Percentiles rank a stretch among this genome's conserved stretches.
These are phyloP conservation scores for Euspilapteryx auroguttella DNA, from an alignment of 2,888 invertebrate genomes.

Conservation along the genomic window DNA sequence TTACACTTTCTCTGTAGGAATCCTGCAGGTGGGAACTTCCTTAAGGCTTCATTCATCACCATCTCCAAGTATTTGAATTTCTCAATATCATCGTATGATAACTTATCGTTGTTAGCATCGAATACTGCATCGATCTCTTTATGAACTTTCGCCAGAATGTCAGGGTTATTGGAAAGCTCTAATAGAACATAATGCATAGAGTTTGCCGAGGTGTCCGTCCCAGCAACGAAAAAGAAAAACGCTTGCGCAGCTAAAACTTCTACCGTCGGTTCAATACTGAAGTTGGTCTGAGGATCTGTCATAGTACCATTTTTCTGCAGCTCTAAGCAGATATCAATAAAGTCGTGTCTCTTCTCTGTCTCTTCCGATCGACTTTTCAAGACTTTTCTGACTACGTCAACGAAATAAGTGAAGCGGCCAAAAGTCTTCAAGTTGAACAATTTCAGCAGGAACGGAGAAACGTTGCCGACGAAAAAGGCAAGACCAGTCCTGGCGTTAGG, in stretches of 20 bases:
- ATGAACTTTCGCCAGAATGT: slow-evolving; percentile 25
- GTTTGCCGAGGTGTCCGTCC: slow-evolving; percentile 38
- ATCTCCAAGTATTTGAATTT: slow-evolving; percentile 34
- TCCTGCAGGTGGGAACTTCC: slow-evolving; percentile 29
- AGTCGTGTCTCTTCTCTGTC: slow-evolving; percentile 18
- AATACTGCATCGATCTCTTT: slow-evolving; percentile 31
- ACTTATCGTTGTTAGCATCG: slow-evolving; percentile 13
- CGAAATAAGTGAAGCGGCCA: slow-evolving; percentile 26
- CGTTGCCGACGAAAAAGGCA: slow-evolving; percentile 12
- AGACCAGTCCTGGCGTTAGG: slow-evolving; percentile 14
- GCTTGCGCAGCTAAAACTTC: slow-evolving; percentile 38
- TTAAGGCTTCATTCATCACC: slow-evolving; percentile 27
- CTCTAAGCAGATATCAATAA: slow-evolving; percentile 27
- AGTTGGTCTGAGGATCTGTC: slow-evolving; percentile 20
- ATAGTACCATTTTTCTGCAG: slow-evolving; percentile 24
- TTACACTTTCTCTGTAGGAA: slow-evolving; percentile 21
- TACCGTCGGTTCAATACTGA: slow-evolving; percentile 21
- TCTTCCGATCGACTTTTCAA: slow-evolving; percentile 16
- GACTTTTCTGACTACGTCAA: slow-evolving; percentile 23
- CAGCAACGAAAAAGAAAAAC: slow-evolving; percentile 45
- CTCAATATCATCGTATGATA: slow-evolving; percentile 24
- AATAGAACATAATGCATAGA: slow-evolving; percentile 30
- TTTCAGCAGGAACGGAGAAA: slow-evolving; percentile 17
- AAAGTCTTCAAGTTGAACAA: slow-evolving; percentile 20
- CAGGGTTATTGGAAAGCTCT: slow-evolving; percentile 27